Conservation (phyloP, 2,888 invertebrate species). For the Melikaiella ostensackeni region DNA sequence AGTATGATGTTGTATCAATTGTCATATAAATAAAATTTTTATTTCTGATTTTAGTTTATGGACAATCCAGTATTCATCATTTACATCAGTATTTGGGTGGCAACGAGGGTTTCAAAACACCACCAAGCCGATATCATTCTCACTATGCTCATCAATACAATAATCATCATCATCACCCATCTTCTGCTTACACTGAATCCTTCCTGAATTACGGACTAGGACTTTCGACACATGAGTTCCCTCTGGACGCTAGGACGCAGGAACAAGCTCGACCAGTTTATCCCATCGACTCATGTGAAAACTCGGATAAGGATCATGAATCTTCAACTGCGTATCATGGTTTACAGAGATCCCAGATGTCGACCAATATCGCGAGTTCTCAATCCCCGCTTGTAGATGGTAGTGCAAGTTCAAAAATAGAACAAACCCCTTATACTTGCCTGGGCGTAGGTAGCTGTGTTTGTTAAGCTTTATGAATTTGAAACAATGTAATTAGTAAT, state of each 20-base stretch:
- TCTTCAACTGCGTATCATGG: constrained; percentile 49
- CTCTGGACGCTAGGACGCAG: constrained; percentile 63
- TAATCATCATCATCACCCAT: constrained; percentile 59
- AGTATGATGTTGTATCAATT: too few relatives aligned
- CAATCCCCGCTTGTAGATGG: constrained; percentile 63
- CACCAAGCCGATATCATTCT: constrained; percentile 67
- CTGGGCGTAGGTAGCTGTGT: constrained; percentile 73
- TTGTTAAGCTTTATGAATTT: constrained; percentile 61
- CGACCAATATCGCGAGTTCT: constrained; percentile 50
- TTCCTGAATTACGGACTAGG: constrained; percentile 71
- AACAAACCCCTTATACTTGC: constrained; percentile 69
- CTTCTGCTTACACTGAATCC: constrained; percentile 68
- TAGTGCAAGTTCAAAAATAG: constrained; percentile 67
- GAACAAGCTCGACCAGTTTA: constrained; percentile 54
- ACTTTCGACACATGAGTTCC: constrained; percentile 65
- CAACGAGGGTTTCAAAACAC: constrained; percentile 70
- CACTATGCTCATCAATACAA: constrained; percentile 69
- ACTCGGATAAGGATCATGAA: constrained; percentile 53
- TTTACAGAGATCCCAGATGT: constrained; percentile 61
- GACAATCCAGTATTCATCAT: constrained; percentile 70
- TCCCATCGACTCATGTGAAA: constrained; percentile 51
- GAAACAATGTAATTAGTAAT: not conserved
- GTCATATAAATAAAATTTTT: not conserved
- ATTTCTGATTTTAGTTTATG: constrained; percentile 62
- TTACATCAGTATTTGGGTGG: constrained; percentile 72